These are phyloP conservation scores for Acrossocheilus wenchowensis DNA, from an alignment of 2,797 vertebrate species.

Conservation along the genomic window DNA sequence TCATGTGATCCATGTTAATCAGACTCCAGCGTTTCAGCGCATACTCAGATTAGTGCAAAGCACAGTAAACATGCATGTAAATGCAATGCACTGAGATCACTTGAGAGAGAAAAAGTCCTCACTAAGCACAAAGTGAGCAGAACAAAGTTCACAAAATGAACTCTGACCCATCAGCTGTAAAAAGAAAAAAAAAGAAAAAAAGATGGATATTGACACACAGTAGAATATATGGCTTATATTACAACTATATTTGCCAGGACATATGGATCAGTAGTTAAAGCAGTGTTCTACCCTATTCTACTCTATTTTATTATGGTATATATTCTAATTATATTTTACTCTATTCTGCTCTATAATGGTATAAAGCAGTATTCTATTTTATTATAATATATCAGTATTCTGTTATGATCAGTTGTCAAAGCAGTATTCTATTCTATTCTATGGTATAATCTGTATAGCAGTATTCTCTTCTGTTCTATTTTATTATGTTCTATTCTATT, in stretches of 20 bases:
- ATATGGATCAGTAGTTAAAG: not conserved
- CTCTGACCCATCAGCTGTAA: constrained; percentile 30
- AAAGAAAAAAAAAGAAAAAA: not conserved
- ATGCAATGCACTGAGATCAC: not conserved
- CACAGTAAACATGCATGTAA: not conserved
- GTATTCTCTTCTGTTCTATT: not conserved
- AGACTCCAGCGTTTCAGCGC: not conserved
- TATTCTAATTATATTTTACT: not conserved
- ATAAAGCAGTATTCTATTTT: not conserved
- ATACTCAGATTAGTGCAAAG: not conserved
- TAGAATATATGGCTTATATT: not conserved
- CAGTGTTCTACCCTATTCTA: no score
- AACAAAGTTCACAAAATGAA: constrained; percentile 44
- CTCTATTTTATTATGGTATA: no score
- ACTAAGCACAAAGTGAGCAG: not conserved
- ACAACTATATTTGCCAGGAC: not conserved
- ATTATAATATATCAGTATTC: not conserved
- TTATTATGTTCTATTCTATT: not conserved
- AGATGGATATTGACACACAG: not conserved
- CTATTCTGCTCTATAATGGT: not conserved
- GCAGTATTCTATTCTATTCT: not conserved
- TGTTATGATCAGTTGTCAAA: not conserved
- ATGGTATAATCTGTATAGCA: not conserved
- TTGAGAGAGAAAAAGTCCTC: not conserved
- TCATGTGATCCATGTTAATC: constrained; percentile 17